Conservation (phyloP, 2,113 vertebrate genomes). For the Rhabdomys dilectus region DNA sequence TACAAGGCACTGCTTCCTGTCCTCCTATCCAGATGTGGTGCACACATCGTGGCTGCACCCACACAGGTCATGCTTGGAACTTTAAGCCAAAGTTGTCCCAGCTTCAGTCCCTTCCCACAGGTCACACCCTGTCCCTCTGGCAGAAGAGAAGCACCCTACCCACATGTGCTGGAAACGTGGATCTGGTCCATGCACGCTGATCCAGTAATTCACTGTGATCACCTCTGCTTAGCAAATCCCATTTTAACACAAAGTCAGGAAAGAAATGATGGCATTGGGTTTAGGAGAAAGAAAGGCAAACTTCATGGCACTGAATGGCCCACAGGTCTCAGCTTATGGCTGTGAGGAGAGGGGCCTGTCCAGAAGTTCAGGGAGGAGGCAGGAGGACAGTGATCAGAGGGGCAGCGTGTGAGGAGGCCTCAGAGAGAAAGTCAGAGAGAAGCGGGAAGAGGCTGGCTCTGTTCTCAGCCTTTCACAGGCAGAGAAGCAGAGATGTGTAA, state of each 20-base stretch:
- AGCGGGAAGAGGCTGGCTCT: not conserved
- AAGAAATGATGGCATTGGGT: not conserved
- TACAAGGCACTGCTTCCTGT: not conserved
- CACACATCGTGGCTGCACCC: fast-evolving
- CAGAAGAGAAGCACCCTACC: not conserved
- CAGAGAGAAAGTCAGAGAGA: not conserved
- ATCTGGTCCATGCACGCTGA: not conserved
- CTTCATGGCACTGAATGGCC: fast-evolving
- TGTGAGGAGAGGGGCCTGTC: no score
- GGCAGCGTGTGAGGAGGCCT: not conserved
- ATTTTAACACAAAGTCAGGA: not conserved
- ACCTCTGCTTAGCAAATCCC: not conserved
- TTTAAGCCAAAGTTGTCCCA: not conserved
- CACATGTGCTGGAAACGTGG: not conserved
- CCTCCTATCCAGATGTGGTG: not conserved
- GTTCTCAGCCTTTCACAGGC: not conserved
- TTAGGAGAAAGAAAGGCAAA: not conserved
- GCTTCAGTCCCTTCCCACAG: not conserved
- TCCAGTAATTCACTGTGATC: not conserved
- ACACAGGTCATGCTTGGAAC: not conserved
- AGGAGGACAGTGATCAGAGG: not conserved
- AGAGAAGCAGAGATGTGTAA: not conserved
- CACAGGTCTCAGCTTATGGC: not conserved
- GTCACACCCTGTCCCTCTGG: not conserved
- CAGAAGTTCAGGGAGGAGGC: no score